Evolutionary conservation across 2,888 invertebrate genomes (phyloP).

Genomic region (Pollenia griseotomentosa): DNA sequence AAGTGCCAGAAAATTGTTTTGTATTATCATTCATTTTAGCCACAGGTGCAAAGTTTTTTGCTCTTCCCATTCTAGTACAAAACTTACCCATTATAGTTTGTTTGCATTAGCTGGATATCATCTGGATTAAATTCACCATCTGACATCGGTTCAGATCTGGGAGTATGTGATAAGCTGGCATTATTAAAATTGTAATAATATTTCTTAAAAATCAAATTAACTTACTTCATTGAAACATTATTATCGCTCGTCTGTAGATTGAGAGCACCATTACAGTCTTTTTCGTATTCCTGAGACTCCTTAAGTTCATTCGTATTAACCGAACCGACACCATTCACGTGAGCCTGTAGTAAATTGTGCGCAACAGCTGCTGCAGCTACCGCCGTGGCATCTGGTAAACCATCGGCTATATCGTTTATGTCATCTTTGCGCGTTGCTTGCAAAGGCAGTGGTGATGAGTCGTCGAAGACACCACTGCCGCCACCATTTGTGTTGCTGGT

Average conservation of each 20-base stretch:
- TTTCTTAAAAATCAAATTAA: conserved; percentile 23
- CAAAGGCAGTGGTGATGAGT: conserved; percentile 63
- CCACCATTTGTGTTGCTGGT: conserved; percentile 71
- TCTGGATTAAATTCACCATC: conserved; percentile 83
- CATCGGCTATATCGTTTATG: conserved; percentile 36
- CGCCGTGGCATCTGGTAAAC: conserved; percentile 36
- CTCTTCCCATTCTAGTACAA: not conserved
- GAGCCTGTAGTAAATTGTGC: conserved; percentile 66
- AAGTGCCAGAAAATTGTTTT: not conserved
- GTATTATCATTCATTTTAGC: too few relatives aligned
- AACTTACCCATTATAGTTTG: conserved; percentile 83
- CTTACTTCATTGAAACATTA: conserved; percentile 82
- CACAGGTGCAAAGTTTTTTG: too few relatives aligned
- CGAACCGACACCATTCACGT: conserved; percentile 57
- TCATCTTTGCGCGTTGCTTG: conserved; percentile 73
- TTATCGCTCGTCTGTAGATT: conserved; percentile 80
- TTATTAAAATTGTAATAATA: conserved; percentile 56
- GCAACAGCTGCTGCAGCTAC: conserved; percentile 53
- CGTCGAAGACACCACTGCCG: conserved; percentile 54
- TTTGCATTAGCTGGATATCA: conserved; percentile 83
- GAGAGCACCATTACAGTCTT: conserved; percentile 80
- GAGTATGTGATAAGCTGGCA: conserved; percentile 50
- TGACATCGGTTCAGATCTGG: conserved; percentile 82
- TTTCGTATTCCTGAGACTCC: conserved; percentile 77
- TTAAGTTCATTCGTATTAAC: conserved; percentile 62